Percentiles rank a stretch among this genome's conserved stretches.
Conservation (phyloP, 2,113 vertebrate genomes). For the Phyllostomus hastatus region DNA sequence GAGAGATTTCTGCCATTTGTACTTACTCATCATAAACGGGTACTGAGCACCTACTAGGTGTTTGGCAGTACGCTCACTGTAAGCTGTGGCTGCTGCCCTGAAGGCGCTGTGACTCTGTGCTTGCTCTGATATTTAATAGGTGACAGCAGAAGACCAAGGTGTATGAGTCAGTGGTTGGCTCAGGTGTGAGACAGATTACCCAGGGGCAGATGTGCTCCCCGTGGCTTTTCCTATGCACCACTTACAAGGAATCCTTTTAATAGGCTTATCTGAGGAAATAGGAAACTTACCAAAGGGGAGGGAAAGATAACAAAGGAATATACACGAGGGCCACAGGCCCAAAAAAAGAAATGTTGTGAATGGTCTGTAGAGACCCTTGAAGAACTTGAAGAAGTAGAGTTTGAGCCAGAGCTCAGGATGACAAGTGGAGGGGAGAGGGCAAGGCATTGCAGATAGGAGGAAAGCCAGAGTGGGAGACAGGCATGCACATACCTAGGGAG, state of each 20-base stretch:
- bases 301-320: not conserved
- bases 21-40: not conserved
- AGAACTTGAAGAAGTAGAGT: not conserved
- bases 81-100: not conserved
- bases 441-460: not conserved
- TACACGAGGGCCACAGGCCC: not conserved
- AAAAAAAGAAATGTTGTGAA: not conserved
- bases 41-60: not conserved
- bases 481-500: not conserved
- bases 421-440: not conserved
- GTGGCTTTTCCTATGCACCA: not conserved
- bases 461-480: not conserved
- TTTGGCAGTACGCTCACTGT: not conserved
- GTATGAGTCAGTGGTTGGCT: not conserved
- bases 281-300: not conserved
- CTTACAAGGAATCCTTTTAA: not conserved
- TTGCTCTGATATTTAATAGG: not conserved
- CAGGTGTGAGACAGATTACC: not conserved
- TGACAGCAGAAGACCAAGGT: not conserved
- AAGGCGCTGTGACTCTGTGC: not conserved
- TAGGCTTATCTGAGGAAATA: conserved; percentile 17
- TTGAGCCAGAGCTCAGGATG: not conserved
- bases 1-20: conserved; percentile 9
- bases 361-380: not conserved
- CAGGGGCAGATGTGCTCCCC: not conserved